Evolutionary conservation across 2,888 invertebrate species (phyloP), one percentile per base, ranked within the genome.

Genomic region (Galerucella nymphaeae): DNA sequence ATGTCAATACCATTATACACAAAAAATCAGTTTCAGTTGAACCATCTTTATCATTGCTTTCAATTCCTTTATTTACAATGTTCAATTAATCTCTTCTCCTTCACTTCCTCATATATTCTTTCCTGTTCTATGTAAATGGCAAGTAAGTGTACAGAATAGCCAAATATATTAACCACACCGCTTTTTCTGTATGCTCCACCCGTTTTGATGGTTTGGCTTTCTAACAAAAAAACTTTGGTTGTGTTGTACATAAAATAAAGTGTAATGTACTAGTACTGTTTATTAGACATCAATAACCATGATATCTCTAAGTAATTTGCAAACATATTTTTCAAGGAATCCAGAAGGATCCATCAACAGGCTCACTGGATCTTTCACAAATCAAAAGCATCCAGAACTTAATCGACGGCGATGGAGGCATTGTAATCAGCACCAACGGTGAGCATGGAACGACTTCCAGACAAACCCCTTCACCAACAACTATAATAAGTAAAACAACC

Each of bases 261-360:
- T 48, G 14, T n/a, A n/a, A 48, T n/a, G 48, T 5, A n/a, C 48
- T 48, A 0, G 48, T 14, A 48, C 8, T 48, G 48, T 48, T 48
- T n/a, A 6, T 48, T 48, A 48, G 6, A 48, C n/a, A n/a, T 53
- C 11, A 8, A 10, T 10, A 53, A 9, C 53, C 16, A 48, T 50
- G 16, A 16, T n/a, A 16, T 18, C 8, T 50, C 5, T 50, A n/a
- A 14, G n/a, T 53, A 53, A 53, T 16, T 18, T 53, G 48, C 8
- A 13, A 9, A 30, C 30, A 38, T n/a, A 10, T 14, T 30, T 38
- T 66, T 66, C 23, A 20, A 67, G 66, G 57, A 0, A 81, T 85
- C 18, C 86, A 86, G 73, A 83, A 82, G 66, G 83, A 87, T 80
- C 86, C 86, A 0, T 80, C 79, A 11, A 82, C 83, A 6, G 79